Conservation (phyloP, 2,113 vertebrate genomes). For the Clarias macrocephalus region DNA sequence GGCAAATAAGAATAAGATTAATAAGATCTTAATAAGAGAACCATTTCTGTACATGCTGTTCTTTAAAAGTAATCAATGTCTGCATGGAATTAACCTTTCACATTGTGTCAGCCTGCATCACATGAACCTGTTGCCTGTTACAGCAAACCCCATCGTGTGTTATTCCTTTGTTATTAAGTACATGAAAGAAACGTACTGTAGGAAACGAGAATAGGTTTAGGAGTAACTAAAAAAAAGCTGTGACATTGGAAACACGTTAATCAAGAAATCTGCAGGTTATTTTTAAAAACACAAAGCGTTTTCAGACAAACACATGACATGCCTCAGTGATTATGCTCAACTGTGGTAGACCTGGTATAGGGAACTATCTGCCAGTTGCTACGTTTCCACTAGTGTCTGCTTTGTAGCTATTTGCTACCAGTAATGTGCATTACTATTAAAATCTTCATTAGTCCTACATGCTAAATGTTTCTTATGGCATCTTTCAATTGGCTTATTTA, state of each 20-base stretch:
- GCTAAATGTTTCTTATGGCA: conserved; percentile 49
- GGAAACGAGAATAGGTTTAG: background rate
- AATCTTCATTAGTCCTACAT: conserved; percentile 54
- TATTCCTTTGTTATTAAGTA: background rate
- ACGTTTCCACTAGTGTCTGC: background rate
- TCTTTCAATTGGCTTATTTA: conserved; percentile 39
- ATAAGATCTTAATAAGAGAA: no score
- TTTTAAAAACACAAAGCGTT: background rate
- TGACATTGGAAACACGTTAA: background rate
- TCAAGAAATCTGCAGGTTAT: background rate
- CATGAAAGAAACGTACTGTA: background rate
- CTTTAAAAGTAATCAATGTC: background rate
- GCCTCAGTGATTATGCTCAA: background rate
- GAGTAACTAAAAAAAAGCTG: background rate
- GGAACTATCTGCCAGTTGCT: background rate
- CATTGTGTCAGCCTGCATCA: background rate
- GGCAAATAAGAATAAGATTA: background rate
- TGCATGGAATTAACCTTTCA: background rate
- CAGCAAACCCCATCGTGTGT: background rate
- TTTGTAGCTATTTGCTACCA: background rate
- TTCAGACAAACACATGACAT: background rate
- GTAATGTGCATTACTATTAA: background rate
- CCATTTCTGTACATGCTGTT: background rate
- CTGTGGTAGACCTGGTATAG: background rate
- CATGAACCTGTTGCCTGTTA: background rate